Evolutionary conservation across 2,888 invertebrate genomes (phyloP), one percentile per base, ranked within the genome.

Genomic region (Helobdella robusta): DNA sequence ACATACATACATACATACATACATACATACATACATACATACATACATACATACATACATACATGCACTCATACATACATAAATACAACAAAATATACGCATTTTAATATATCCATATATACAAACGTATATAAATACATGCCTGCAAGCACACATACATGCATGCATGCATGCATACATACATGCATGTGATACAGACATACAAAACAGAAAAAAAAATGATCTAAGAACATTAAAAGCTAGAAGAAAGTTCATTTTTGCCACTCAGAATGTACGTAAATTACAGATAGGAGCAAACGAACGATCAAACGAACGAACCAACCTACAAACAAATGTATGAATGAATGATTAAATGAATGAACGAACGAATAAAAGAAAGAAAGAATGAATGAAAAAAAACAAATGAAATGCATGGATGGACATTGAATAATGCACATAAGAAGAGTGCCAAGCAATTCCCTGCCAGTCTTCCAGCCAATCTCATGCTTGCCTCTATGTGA

Each of bases 91-190:
- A 40, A 15, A 40, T 40, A 40, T 40, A 40, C n/a, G n/a, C n/a
- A 40, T 40, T 15, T 40, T 15, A 15, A 40, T 40, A 40, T 40
- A 40, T 40, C 11, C n/a, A 40, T 40, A 40, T 40, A 40, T 40
- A 40, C n/a, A 40, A 15, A 40, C n/a, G n/a, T 40, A 40, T 40
- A 40, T 40, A 40, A 15, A 40, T 40, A 40, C n/a, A 40, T 40
- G n/a, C n/a, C 11, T 40, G n/a, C n/a, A 40, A 15, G n/a, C n/a
- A 40, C n/a, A 40, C n/a, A 40, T 40, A 40, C n/a, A 40, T 40
- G n/a, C n/a, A 40, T 40, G n/a, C n/a, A 40, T 40, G n/a, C n/a
- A 40, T 40, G n/a, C n/a, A 40, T 40, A 40, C n/a, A 40, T 40
- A 40, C n/a, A 40, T 40, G n/a, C n/a, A 40, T 40, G n/a, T 40